Evolutionary conservation across 1,140 invertebrate genomes (phyloP), one percentile per base, ranked within the genome.

Genomic region (Musca domestica): DNA sequence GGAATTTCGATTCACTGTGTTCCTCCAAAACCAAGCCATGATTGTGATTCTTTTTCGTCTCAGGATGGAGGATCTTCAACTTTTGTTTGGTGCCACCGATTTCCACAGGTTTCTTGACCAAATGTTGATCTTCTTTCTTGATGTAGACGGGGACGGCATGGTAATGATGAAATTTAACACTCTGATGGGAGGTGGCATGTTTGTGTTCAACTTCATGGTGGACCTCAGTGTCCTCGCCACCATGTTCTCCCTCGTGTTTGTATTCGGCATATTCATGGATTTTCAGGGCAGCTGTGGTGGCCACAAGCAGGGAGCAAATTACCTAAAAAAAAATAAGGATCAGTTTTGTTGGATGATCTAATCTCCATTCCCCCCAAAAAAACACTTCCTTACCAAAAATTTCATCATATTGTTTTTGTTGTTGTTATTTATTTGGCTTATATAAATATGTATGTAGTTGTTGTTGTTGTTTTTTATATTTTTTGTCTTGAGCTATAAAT

Each of bases 121-220:
- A 76, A 74, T 88, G 85, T 72, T 83, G 84, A 76, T 88, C 85
- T 74, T 88, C 87, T 72, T 88, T 87, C 81, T 88, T 88, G 3
- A 88, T 82, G 76, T 87, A 88, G 3, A 88, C 87, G 14, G 87
- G 87, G 9, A 88, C 87, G 7, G 87, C 83, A 70, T 88, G 87
- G 76, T 86, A 88, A 70, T 88, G 87, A 72, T 88, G 86, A 72
- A 88, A 87, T 71, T 88, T 87, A 70, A 88, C 85, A 41, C 85
- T 87, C 76, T 88, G 87, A 73, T 88, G 87, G 20, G 87, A 88
- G 70, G 86, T 87, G 20, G 87, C 87, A 71, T 87, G 86, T 71
- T 88, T 86, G 69, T 87, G 86, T 67, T 87, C 82, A 34, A 87
- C 78, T 68, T 87, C 84, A 64, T 86, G 86, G 71, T 86, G 85